Conservation (phyloP, 2,888 invertebrate species). For the Cryptus armator region DNA sequence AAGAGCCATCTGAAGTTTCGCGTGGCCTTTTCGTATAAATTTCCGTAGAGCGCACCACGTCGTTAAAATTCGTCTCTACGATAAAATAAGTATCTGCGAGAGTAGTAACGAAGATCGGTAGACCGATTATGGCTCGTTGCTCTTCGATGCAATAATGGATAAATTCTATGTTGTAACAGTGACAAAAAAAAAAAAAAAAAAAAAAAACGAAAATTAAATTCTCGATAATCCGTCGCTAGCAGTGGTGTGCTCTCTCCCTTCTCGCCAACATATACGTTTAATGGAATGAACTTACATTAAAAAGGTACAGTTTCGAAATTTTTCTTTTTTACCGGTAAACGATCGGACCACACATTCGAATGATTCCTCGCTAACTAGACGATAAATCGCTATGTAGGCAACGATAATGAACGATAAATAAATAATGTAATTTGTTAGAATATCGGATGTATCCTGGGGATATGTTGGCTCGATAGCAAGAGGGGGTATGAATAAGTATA, state of each 20-base stretch:
- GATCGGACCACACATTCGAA: conserved; percentile 31
- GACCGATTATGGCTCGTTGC: conserved; percentile 47
- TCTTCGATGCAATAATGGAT: conserved; percentile 40
- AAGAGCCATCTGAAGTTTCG: conserved; percentile 31
- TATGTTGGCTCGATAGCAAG: conserved; percentile 28
- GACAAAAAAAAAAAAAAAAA: background rate
- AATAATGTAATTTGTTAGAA: background rate
- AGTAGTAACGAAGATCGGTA: conserved; percentile 40
- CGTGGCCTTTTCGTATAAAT: conserved; percentile 47
- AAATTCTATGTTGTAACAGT: background rate
- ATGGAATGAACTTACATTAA: conserved; percentile 64
- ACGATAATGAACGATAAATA: conserved; percentile 20
- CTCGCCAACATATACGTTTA: conserved; percentile 54
- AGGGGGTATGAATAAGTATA: conserved; percentile 19
- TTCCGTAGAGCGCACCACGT: conserved; percentile 24
- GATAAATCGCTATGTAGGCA: conserved; percentile 37
- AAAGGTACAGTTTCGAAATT: conserved; percentile 68
- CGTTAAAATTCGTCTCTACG: conserved; percentile 8
- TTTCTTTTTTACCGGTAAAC: conserved; percentile 18
- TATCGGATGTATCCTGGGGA: conserved; percentile 3
- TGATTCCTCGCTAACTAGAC: background rate
- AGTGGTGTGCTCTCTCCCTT: conserved; percentile 58
- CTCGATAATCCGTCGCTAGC: conserved; percentile 29
- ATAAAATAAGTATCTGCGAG: conserved; percentile 45
- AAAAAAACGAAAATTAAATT: background rate